Percentiles rank a stretch among this genome's conserved stretches.
phyloP scores from a whole-genome alignment of 2,113 vertebrate genomes.

The Craseonycteris thonglongyai region DNA sequence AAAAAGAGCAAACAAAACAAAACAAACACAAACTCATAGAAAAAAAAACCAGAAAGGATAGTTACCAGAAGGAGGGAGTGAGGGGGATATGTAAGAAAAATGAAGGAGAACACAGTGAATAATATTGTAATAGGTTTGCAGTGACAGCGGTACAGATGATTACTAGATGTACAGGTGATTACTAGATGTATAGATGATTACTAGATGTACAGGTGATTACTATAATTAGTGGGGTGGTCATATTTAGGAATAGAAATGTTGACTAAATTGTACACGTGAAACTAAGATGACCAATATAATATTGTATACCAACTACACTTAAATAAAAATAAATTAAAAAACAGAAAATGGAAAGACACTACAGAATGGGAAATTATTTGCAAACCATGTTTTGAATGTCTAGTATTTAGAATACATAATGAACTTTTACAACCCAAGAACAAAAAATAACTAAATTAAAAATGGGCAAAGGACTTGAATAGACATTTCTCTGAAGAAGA shows the following conservation, averaged over 20 bases:
- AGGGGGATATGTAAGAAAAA: not conserved
- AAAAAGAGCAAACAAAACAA: not conserved
- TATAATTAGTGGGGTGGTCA: not conserved
- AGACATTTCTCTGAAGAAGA: not conserved
- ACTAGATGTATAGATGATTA: not conserved
- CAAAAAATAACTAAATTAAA: not conserved
- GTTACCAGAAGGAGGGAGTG: not conserved
- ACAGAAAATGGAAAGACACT: not conserved
- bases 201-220: not conserved
- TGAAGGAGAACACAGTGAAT: not conserved
- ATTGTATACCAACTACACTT: not conserved
- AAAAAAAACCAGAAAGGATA: not conserved
- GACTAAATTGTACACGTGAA: not conserved
- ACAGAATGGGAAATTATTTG: not conserved
- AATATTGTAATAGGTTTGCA: not conserved
- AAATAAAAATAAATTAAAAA: not conserved
- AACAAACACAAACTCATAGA: not conserved
- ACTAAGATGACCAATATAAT: not conserved
- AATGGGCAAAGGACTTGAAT: not conserved
- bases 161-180: not conserved
- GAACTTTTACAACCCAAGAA: not conserved
- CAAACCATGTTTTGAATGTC: not conserved
- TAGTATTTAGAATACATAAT: not conserved
- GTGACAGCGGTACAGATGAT: not conserved
- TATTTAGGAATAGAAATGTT: not conserved